phyloP scores from a whole-genome alignment of 2,797 vertebrate genomes.

The Choloepus didactylus region DNA sequence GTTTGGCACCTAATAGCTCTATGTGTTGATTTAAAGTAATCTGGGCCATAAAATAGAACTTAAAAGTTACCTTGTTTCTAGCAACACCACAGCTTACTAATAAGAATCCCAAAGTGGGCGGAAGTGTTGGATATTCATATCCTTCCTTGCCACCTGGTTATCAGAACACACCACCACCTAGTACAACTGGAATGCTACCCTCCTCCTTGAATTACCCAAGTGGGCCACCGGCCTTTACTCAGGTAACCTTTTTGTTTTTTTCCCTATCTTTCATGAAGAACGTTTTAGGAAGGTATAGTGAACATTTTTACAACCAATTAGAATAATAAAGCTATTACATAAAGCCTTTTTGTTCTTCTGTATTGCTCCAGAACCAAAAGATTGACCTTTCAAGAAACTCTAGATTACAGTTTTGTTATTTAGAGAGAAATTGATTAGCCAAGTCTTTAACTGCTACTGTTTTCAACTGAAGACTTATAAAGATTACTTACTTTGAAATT shows the following conservation, averaged over 20 bases:
- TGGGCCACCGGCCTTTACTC: slow-evolving; percentile 92
- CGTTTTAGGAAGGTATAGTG: slow-evolving; percentile 48
- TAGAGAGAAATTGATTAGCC: slow-evolving; percentile 48
- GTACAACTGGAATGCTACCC: slow-evolving; percentile 87
- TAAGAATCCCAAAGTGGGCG: slow-evolving; percentile 90
- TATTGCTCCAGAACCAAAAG: slow-evolving; percentile 23
- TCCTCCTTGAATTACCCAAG: slow-evolving; percentile 91
- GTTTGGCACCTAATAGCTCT: slow-evolving; percentile 12
- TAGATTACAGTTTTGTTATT: slow-evolving; percentile 46
- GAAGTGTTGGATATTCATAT: slow-evolving; percentile 92
- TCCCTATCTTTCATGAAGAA: background rate
- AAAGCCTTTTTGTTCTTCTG: slow-evolving; percentile 18
- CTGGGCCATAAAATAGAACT: slow-evolving; percentile 72
- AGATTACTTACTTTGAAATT: slow-evolving; percentile 69
- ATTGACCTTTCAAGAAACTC: background rate
- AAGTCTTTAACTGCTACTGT: background rate
- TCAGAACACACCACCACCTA: slow-evolving; percentile 90
- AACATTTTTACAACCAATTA: slow-evolving; percentile 54
- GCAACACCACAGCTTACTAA: slow-evolving; percentile 87
- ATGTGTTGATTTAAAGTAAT: slow-evolving; percentile 63
- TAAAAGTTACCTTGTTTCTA: slow-evolving; percentile 84
- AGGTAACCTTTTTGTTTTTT: slow-evolving; percentile 88
- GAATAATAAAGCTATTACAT: slow-evolving; percentile 17
- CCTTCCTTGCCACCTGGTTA: slow-evolving; percentile 95
- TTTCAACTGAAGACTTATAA: slow-evolving; percentile 45